Percentiles rank a stretch among this genome's conserved stretches.
Conservation (phyloP, 2,888 invertebrate species). For the Gnatocerus cornutus region DNA sequence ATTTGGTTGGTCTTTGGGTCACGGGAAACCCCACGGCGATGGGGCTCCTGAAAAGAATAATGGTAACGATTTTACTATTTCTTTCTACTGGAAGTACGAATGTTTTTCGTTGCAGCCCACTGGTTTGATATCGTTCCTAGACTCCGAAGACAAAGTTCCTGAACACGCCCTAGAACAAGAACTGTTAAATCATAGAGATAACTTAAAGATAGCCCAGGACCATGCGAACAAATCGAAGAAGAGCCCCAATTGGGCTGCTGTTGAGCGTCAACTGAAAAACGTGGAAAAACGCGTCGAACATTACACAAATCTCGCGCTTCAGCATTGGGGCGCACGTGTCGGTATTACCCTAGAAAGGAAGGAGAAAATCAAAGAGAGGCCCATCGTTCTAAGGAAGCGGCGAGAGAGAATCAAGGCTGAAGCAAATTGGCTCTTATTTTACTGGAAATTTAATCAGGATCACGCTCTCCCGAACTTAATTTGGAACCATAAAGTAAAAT, state of each 20-base stretch:
- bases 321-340: conserved; percentile 82
- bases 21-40: conserved; percentile 94
- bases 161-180: conserved; percentile 82
- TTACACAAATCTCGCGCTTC: conserved; percentile 77
- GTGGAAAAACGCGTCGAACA: conserved; percentile 89
- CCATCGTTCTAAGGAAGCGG: conserved; percentile 92
- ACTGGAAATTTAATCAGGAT: conserved; percentile 94
- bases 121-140: conserved; percentile 91
- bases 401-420: conserved; percentile 90
- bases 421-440: conserved; percentile 95
- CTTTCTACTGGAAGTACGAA: too few relatives aligned
- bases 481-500: conserved; percentile 95
- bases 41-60: conserved; percentile 87
- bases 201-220: conserved; percentile 94
- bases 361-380: conserved; percentile 82
- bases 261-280: conserved; percentile 82
- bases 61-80: too few relatives aligned
- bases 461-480: conserved; percentile 97
- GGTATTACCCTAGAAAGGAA: conserved; percentile 75
- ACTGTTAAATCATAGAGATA: conserved; percentile 88
- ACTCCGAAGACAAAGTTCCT: conserved; percentile 89
- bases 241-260: conserved; percentile 81
- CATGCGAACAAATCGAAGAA: conserved; percentile 80
- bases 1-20: conserved; percentile 96
- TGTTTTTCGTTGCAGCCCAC: conserved; percentile 82